Evolutionary conservation across 2,113 vertebrate genomes (phyloP).

Genomic region (Mustelus asterias): DNA sequence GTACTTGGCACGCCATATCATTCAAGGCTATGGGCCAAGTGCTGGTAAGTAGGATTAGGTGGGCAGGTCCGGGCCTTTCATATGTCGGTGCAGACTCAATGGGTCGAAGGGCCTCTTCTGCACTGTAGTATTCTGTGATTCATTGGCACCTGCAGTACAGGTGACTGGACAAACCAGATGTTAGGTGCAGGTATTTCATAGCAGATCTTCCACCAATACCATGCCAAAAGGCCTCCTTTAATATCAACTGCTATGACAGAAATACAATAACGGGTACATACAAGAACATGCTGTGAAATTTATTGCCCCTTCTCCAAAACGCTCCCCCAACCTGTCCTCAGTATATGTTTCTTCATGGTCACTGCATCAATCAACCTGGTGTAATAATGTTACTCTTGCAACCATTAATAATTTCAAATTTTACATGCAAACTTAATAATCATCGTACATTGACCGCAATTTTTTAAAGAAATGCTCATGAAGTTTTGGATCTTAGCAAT

Average conservation of each 20-base stretch:
- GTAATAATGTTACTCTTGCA: neutral
- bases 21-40: too few relatives aligned
- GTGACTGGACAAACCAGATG: neutral
- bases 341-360: neutral
- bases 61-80: too few relatives aligned
- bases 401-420: neutral
- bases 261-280: neutral
- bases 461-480: neutral
- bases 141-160: neutral
- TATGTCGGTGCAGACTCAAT: too few relatives aligned
- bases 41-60: too few relatives aligned
- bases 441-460: neutral
- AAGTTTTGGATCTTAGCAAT: neutral
- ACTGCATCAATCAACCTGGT: neutral
- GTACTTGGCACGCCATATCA: too few relatives aligned
- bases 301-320: neutral
- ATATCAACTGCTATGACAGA: neutral
- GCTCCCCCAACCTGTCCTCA: neutral
- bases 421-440: neutral
- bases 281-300: neutral
- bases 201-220: neutral
- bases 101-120: too few relatives aligned
- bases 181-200: neutral
- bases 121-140: too few relatives aligned
- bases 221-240: neutral